Evolutionary conservation across 2,888 invertebrate species (phyloP), one percentile per base, ranked within the genome.

Genomic region (Temnothorax unifasciatus): DNA sequence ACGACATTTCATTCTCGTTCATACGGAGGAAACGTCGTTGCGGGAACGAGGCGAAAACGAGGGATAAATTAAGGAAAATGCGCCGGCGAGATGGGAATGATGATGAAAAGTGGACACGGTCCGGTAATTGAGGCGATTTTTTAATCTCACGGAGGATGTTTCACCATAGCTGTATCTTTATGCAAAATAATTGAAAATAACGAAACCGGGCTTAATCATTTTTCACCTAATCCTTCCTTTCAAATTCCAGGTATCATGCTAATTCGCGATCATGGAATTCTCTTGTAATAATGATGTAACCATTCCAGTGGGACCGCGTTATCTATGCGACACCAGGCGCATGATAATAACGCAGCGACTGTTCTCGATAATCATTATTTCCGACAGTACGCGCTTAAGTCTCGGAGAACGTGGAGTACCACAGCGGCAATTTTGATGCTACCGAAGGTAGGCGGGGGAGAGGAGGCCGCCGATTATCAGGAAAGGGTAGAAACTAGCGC

Each of bases 1-100:
- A 64, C 74, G 83, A 83, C 85, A 89, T 89, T 88, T 90, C 86
- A 64, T 85, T 90, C 83, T 76, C 85, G 63, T 66, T 71, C 52
- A n/a, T 11, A 73, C 38, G 34, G 52, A 74, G 57, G 44, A 64
- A 52, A 86, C 63, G 50, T 38, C 25, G 50, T 63, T 41, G 57
- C 41, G 69, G 44, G 13, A 54, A 15, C 8, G 59, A 21, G 11
- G 21, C 54, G 86, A 85, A 87, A 87, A 84, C 66, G 77, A 75
- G 64, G n/a, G 15, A 79, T 79, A 71, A 87, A 86, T 87, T 81
- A 85, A 89, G 87, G 86, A 86, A 76, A 85, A 89, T 63, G n/a
- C 61, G 50, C 18, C 47, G 82, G 29, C 50, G 71, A 79, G 76
- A 52, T 50, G 54, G 52, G 34, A 59, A 77, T 84, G 85, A 84